Evolutionary conservation across 1,140 invertebrate genomes (phyloP).

Genomic region (Scaptodrosophila lebanonensis): DNA sequence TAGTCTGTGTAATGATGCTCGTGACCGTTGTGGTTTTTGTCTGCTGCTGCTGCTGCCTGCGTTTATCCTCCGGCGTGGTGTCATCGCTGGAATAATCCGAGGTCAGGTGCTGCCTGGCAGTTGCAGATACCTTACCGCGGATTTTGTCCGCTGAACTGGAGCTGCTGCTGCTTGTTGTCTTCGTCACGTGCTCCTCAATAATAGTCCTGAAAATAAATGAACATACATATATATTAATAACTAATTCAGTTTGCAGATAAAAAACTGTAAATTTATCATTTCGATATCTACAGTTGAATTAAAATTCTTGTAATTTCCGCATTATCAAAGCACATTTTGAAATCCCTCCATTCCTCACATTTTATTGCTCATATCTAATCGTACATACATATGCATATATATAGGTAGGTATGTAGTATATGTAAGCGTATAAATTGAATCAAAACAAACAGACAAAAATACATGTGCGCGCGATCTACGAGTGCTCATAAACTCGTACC

Average conservation of each 20-base stretch:
- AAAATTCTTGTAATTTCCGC: conserved; percentile 9
- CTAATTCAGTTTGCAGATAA: no score
- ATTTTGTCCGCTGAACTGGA: conserved; percentile 22
- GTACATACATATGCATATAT: no score
- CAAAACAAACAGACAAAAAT: conserved; percentile 56
- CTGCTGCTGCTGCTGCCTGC: conserved; percentile 19
- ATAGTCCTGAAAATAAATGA: conserved; percentile 65
- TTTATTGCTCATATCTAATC: no score
- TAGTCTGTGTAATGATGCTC: conserved; percentile 37
- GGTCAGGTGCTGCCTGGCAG: conserved; percentile 36
- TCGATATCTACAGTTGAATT: conserved; percentile 17
- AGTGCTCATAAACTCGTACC: conserved; percentile 37
- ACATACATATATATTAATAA: no score
- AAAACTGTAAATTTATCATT: conserved; percentile 14
- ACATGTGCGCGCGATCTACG: no score
- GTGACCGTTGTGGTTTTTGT: conserved; percentile 31
- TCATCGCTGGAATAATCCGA: conserved; percentile 57
- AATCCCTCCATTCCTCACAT: no score
- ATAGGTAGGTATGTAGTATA: no score
- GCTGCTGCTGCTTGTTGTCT: conserved; percentile 25
- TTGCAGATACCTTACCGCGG: conserved; percentile 37
- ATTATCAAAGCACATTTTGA: conserved; percentile 26
- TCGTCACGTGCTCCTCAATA: conserved; percentile 58
- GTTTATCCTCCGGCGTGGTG: conserved; percentile 31
- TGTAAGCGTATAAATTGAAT: no score